These are phyloP conservation scores for Alentia gelatinosa DNA, from an alignment of 2,888 invertebrate genomes.

Conservation along the genomic window DNA sequence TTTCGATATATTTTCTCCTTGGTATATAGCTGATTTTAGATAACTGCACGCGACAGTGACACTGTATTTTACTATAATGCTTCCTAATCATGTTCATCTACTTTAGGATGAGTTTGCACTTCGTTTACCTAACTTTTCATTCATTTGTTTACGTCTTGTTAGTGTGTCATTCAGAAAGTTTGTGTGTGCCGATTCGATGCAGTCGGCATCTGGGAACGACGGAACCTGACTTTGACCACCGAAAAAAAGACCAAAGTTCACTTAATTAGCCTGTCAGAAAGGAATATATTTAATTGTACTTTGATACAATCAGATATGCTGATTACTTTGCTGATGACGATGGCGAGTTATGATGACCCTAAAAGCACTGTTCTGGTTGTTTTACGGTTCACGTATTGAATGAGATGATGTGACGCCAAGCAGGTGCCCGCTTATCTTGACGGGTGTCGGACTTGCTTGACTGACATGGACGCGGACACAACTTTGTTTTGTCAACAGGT, in stretches of 20 bases:
- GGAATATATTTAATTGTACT: background rate
- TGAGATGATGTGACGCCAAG: conserved; percentile 30
- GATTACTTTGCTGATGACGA: background rate
- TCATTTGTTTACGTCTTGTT: conserved; percentile 47
- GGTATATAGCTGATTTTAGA: background rate
- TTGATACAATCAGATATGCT: background rate
- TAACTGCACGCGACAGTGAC: background rate
- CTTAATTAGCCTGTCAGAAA: background rate
- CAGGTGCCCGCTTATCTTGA: conserved; percentile 32
- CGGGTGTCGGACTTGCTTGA: background rate
- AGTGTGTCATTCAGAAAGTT: conserved; percentile 51
- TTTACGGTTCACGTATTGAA: conserved; percentile 18
- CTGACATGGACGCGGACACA: conserved; percentile 37
- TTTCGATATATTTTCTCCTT: background rate
- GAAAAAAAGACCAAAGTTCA: conserved; percentile 49
- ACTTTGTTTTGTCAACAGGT: conserved; percentile 49
- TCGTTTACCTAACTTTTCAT: conserved; percentile 41
- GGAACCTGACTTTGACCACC: background rate
- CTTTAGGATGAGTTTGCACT: conserved; percentile 6
- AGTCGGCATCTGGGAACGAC: background rate
- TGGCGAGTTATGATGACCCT: background rate
- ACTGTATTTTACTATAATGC: background rate
- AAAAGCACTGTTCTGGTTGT: background rate
- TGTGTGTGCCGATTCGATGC: background rate
- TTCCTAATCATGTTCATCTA: background rate